These are phyloP conservation scores for Stenurella melanura DNA, from an alignment of 2,888 invertebrate genomes.

Conservation along the genomic window DNA sequence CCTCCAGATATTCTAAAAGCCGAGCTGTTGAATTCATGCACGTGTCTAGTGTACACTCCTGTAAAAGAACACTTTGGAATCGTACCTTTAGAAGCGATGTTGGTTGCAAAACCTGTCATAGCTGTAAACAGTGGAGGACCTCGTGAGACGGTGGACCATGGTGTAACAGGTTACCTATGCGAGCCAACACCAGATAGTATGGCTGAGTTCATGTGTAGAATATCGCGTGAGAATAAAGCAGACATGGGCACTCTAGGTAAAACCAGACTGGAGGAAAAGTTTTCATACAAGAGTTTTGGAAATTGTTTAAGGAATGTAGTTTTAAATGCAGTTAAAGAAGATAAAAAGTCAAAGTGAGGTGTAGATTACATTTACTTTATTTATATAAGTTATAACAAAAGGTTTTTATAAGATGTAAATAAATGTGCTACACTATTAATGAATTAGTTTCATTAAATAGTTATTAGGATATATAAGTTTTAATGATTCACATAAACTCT, in stretches of 20 bases:
- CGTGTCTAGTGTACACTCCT: slow-evolving; percentile 95
- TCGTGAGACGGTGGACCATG: slow-evolving; percentile 90
- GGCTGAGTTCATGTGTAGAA: slow-evolving; percentile 83
- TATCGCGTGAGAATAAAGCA: slow-evolving; percentile 78
- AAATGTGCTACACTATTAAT: neutral
- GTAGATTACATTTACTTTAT: neutral
- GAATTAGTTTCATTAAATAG: neutral
- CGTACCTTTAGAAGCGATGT: slow-evolving; percentile 99
- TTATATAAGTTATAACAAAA: slow-evolving; percentile 5
- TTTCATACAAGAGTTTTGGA: slow-evolving; percentile 89
- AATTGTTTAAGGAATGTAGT: slow-evolving; percentile 78
- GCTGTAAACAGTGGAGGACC: slow-evolving; percentile 98
- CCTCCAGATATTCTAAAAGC: slow-evolving; percentile 91
- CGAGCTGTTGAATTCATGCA: slow-evolving; percentile 83
- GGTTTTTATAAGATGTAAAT: neutral
- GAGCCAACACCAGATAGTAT: slow-evolving; percentile 82
- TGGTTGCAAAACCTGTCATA: slow-evolving; percentile 92
- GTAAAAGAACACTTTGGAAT: slow-evolving; percentile 99
- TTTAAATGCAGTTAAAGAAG: slow-evolving; percentile 70
- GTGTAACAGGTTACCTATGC: slow-evolving; percentile 88
- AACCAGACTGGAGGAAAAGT: slow-evolving; percentile 84
- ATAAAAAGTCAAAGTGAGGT: slow-evolving; percentile 43
- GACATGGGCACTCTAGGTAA: slow-evolving; percentile 86
- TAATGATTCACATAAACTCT: neutral
- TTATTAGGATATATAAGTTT: neutral